phyloP scores from a whole-genome alignment of 1,140 invertebrate genomes.

The Druon quercuslanigerum region DNA sequence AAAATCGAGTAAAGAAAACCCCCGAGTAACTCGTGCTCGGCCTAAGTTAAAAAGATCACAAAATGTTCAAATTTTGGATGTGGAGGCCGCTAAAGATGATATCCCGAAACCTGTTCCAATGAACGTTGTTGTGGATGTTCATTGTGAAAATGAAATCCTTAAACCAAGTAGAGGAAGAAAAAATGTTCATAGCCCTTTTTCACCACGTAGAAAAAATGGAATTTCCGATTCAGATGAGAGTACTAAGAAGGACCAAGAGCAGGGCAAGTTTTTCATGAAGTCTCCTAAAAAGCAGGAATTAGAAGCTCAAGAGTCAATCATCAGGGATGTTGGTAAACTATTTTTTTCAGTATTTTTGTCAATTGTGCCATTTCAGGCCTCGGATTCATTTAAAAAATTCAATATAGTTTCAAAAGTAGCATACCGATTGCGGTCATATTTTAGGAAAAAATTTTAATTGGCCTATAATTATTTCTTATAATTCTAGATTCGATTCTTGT shows the following conservation, averaged over 20 bases:
- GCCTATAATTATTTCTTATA: too few relatives aligned
- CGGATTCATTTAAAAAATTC: too few relatives aligned
- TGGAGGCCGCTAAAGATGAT: conserved; percentile 43
- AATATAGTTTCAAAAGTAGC: too few relatives aligned
- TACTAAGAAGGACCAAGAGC: not conserved
- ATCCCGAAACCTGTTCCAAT: conserved; percentile 46
- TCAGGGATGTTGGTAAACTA: not conserved
- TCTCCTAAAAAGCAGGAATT: not conserved
- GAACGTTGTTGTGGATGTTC: conserved; percentile 66
- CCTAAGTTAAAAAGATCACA: conserved; percentile 21
- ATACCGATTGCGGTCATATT: too few relatives aligned
- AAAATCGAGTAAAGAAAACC: not conserved
- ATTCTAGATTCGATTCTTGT: too few relatives aligned
- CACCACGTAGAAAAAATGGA: not conserved
- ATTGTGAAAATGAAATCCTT: conserved; percentile 54
- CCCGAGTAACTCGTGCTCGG: not conserved
- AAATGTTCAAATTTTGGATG: conserved; percentile 34
- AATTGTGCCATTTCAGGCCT: too few relatives aligned
- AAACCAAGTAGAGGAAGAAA: not conserved
- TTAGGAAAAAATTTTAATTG: too few relatives aligned
- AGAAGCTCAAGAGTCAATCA: not conserved
- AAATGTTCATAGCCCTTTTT: not conserved
- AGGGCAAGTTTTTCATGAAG: not conserved
- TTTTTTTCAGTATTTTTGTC: too few relatives aligned
- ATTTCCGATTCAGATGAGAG: not conserved